Percentiles rank a stretch among this genome's conserved stretches.
These are phyloP conservation scores for Melinaea marsaeus DNA, from an alignment of 2,888 invertebrate genomes.

Conservation along the genomic window DNA sequence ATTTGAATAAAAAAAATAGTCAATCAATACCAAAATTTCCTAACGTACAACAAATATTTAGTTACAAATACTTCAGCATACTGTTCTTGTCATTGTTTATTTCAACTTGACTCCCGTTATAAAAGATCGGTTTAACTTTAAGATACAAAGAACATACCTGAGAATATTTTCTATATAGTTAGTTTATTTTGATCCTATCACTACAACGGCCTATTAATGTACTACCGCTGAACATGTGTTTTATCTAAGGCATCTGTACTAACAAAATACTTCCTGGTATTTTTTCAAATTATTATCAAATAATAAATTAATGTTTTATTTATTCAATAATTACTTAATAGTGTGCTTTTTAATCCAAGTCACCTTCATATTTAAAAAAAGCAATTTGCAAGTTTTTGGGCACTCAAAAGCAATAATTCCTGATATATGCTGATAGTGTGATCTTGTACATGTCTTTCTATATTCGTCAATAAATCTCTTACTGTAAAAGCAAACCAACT, in stretches of 20 bases:
- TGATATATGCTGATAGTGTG: no score
- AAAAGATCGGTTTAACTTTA: conserved; percentile 21
- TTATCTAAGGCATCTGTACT: conserved; percentile 35
- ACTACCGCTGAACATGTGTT: conserved; percentile 33
- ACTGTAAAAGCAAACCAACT: no score
- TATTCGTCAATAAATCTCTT: no score
- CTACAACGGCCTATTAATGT: conserved; percentile 39
- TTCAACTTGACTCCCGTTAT: conserved; percentile 3
- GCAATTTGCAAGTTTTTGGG: no score
- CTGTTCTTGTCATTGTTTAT: conserved; percentile 7
- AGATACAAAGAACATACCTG: conserved; percentile 13
- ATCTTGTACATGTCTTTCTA: no score
- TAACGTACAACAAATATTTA: conserved; percentile 1
- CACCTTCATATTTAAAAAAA: no score
- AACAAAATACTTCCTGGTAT: conserved; percentile 27
- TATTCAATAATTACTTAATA: no score
- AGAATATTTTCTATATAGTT: conserved; percentile 26
- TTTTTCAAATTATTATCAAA: conserved; percentile 13
- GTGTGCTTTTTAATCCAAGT: no score
- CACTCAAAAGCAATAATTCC: no score
- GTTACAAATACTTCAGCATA: background rate
- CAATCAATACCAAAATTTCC: no score
- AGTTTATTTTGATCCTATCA: conserved; percentile 40
- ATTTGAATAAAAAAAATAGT: no score
- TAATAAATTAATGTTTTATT: background rate